Evolutionary conservation across 1,140 invertebrate genomes (phyloP), one percentile per base, ranked within the genome.

Genomic region (Penaeus vannamei): DNA sequence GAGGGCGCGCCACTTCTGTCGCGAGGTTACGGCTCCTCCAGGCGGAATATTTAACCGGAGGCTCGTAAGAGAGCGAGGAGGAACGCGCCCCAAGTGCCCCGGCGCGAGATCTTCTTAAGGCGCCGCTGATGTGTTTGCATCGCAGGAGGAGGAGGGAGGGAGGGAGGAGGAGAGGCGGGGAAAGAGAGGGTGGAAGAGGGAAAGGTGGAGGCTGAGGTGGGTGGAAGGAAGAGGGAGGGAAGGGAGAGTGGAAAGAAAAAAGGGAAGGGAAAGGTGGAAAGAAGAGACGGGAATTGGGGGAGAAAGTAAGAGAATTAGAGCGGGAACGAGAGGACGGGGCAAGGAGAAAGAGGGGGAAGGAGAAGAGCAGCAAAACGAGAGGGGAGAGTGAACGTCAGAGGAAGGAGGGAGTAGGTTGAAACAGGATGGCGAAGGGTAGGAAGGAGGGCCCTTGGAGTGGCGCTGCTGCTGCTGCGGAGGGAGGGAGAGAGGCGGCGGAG

Each of bases 261-360:
- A 3, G 4, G 12, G 14, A 3, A 46, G 23, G 3, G 62, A 42
- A 0, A 36, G 26, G 19, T 0, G 80, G 46, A 20, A 2, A 0
- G 2, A 12, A 59, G 62, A 32, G 79, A 46, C n/a, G n/a, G 76
- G 29, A n/a, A 77, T 3, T 3, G 76, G 14, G 76, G 14, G 29
- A 26, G 29, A 23, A 14, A 82, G 80, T 22, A 42, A 59, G 80
- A 82, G 80, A 82, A 42, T 53, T 26, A 84, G 83, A 69, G 83
- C 2, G 80, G 46, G 29, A 2, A 0, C 0, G 23, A 59, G 62
- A 32, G 46, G 1, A 8, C 10, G 53, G 14, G 12, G 19, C 2
- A 36, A 17, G 64, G 61, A 64, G 53, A n/a, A 20, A 29, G 82
- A n/a, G 14, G 23, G 81, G 60, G 60, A 84, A 32, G n/a, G 82